Conservation (phyloP, 2,113 vertebrate genomes). For the Plecturocebus donacophilus region DNA sequence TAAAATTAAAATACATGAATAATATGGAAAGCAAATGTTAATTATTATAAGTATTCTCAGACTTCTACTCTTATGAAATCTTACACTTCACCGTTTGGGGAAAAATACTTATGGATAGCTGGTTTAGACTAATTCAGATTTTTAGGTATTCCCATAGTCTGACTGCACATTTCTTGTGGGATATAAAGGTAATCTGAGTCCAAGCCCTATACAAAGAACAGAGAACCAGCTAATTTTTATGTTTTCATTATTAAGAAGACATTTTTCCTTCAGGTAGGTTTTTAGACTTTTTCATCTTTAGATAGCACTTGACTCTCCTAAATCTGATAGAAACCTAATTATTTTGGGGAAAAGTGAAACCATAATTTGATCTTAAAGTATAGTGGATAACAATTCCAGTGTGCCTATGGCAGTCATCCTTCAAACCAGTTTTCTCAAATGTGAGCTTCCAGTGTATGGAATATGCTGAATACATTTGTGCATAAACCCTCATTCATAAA, state of each 20-base stretch:
- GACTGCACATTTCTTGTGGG: not conserved
- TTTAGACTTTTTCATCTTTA: not conserved
- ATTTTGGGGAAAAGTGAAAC: not conserved
- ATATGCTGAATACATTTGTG: not conserved
- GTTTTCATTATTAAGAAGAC: constrained; percentile 28
- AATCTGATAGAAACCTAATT: constrained; percentile 32
- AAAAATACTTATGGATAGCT: not conserved
- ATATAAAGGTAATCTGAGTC: constrained; percentile 15
- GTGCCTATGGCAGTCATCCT: not conserved
- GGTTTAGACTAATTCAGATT: not conserved
- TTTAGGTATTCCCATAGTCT: not conserved
- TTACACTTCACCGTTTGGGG: not conserved
- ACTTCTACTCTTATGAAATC: not conserved
- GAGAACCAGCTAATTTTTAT: constrained; percentile 2
- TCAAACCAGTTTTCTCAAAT: constrained; percentile 25
- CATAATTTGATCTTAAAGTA: not conserved
- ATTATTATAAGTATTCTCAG: not conserved
- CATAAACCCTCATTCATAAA: not conserved
- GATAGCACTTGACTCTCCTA: not conserved
- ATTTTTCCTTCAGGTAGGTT: not conserved
- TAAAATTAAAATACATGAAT: not conserved
- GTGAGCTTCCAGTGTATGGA: not conserved
- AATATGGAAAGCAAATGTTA: not conserved
- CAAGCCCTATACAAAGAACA: not conserved
- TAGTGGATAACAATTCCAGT: not conserved